A percentile compares a stretch with the other conserved stretches of the same genome.
These are phyloP conservation scores for Psilopogon haemacephalus DNA, from an alignment of 2,113 vertebrate genomes.

Conservation along the genomic window DNA sequence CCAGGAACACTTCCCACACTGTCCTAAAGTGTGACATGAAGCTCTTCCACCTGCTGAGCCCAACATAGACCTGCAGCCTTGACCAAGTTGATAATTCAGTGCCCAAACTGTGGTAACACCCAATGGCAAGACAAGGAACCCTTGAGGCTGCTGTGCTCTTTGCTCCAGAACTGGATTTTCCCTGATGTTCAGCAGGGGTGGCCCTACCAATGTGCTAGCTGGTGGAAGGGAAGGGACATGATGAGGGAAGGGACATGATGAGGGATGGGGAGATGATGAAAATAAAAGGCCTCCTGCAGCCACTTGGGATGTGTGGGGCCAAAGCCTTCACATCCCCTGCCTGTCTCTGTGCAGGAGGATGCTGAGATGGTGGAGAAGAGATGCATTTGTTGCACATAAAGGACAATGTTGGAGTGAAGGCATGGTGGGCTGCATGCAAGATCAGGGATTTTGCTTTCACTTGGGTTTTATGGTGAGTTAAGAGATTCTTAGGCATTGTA, in stretches of 20 bases:
- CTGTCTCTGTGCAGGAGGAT: fast-evolving
- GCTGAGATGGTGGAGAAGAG: not conserved
- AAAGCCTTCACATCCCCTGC: not conserved
- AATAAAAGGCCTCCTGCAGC: not conserved
- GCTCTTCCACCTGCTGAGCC: not conserved
- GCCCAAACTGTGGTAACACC: not conserved
- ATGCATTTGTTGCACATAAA: fast-evolving
- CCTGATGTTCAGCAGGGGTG: fast-evolving
- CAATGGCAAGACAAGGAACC: fast-evolving
- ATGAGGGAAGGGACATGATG: fast-evolving
- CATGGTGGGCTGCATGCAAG: not conserved
- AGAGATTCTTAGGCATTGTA: too few relatives aligned
- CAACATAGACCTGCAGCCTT: fast-evolving
- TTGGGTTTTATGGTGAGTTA: not conserved
- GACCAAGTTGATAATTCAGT: fast-evolving
- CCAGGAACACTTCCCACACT: not conserved
- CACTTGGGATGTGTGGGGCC: not conserved
- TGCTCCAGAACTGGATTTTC: not conserved
- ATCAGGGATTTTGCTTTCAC: not conserved
- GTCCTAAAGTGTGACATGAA: not conserved
- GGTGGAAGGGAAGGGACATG: not conserved
- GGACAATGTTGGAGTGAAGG: fast-evolving
- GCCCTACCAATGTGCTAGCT: not conserved
- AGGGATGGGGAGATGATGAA: not conserved
- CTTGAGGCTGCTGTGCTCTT: not conserved